Conservation (phyloP, 2,797 vertebrate genomes). For the Cygnus olor region DNA sequence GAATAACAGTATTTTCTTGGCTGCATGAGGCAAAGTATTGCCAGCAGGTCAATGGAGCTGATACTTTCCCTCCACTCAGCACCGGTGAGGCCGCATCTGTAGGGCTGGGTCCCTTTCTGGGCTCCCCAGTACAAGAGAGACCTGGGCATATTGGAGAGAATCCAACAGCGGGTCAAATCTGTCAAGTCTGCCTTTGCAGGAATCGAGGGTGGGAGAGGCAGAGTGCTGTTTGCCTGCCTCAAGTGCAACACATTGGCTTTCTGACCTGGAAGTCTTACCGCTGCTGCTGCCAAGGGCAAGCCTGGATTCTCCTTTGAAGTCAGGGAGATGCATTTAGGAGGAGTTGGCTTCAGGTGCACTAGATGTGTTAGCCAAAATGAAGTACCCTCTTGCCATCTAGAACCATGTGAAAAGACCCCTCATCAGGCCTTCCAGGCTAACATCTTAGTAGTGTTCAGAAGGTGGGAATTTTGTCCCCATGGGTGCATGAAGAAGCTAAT, state of each 20-base stretch:
- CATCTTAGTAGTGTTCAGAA: background rate
- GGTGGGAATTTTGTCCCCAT: background rate
- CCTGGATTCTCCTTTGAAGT: background rate
- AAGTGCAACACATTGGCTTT: fast-evolving
- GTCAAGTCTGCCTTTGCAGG: background rate
- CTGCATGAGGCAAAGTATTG: background rate
- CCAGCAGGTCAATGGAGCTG: background rate
- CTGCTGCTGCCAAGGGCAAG: background rate
- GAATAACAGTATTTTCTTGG: background rate
- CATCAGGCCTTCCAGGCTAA: background rate
- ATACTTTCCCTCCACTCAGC: background rate
- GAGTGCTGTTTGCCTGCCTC: background rate
- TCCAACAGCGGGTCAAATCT: no score
- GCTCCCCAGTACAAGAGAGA: no score
- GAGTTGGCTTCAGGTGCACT: background rate
- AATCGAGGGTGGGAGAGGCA: background rate
- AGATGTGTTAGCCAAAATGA: background rate
- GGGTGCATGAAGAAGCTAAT: background rate
- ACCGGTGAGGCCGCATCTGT: background rate
- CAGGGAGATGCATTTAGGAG: background rate
- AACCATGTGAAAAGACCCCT: background rate
- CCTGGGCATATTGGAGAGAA: no score
- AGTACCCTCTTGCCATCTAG: background rate
- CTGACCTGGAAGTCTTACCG: background rate
- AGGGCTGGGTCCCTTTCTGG: background rate